phyloP scores from a whole-genome alignment of 2,797 vertebrate species.

The Rhincodon typus region DNA sequence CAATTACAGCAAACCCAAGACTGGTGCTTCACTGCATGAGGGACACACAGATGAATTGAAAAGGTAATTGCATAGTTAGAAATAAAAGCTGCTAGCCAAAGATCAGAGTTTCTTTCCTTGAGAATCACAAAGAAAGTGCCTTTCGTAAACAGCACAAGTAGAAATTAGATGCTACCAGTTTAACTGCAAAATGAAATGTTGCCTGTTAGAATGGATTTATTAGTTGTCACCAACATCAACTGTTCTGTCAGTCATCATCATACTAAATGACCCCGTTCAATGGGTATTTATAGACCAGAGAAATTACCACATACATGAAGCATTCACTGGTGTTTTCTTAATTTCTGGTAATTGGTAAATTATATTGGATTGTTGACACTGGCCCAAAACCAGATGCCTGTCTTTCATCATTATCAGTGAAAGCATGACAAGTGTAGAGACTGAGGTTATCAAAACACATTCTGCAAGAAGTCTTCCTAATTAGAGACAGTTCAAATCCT shows the following conservation, averaged over 20 bases:
- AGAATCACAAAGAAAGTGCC: neutral
- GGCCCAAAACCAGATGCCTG: too few species aligned
- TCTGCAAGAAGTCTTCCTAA: neutral
- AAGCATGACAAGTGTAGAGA: neutral
- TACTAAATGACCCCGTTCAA: neutral
- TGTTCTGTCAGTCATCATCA: neutral
- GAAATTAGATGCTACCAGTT: neutral
- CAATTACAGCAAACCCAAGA: neutral
- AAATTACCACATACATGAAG: neutral
- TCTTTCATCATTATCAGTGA: neutral
- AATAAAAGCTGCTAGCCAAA: neutral
- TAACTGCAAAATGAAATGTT: neutral
- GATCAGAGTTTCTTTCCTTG: neutral
- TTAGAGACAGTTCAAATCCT: neutral
- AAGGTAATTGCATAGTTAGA: neutral
- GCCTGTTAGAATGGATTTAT: neutral
- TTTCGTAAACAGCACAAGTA: neutral
- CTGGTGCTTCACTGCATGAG: neutral
- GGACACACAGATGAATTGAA: neutral
- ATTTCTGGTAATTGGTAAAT: neutral
- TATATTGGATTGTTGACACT: neutral
- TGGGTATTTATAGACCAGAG: neutral
- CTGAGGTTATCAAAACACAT: neutral
- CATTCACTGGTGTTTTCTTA: neutral
- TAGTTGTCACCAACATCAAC: neutral